Evolutionary conservation across 2,888 invertebrate genomes (phyloP).

Genomic region (Polietes domitor): DNA sequence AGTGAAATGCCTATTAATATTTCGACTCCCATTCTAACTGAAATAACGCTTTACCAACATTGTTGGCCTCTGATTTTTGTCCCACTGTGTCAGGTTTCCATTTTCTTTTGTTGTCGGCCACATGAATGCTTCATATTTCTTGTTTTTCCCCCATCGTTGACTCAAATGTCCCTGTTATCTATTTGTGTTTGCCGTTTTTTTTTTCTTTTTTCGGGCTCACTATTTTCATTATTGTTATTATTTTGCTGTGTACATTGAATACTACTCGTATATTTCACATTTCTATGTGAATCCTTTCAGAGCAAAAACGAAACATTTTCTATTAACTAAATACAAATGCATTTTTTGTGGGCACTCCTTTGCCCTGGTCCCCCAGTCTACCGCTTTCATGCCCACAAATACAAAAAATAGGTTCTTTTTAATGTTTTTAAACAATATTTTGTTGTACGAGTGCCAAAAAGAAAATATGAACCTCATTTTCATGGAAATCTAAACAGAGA

Average conservation of each 20-base stretch:
- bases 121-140: slow-evolving; percentile 33
- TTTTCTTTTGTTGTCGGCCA: slow-evolving; percentile 35
- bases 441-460: slow-evolving; percentile 52
- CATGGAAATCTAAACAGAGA: neutral
- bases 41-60: too few relatives aligned
- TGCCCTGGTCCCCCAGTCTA: neutral
- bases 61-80: too few relatives aligned
- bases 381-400: neutral
- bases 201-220: slow-evolving; percentile 34
- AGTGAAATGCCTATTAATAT: too few relatives aligned
- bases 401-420: neutral
- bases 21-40: too few relatives aligned
- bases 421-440: slow-evolving; percentile 52
- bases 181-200: slow-evolving; percentile 20
- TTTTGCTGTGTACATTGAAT: slow-evolving; percentile 20
- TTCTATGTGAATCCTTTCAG: slow-evolving; percentile 15
- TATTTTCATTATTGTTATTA: slow-evolving; percentile 59
- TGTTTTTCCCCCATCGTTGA: slow-evolving; percentile 13
- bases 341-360: neutral
- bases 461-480: slow-evolving; percentile 1
- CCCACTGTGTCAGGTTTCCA: slow-evolving; percentile 30
- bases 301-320: slow-evolving; percentile 33
- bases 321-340: slow-evolving; percentile 61
- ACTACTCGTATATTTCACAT: slow-evolving; percentile 11
- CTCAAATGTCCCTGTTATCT: slow-evolving; percentile 63